Percentiles rank a stretch among this genome's conserved stretches.
Evolutionary conservation across 2,888 invertebrate species (phyloP).

Genomic region (Archips xylosteana): DNA sequence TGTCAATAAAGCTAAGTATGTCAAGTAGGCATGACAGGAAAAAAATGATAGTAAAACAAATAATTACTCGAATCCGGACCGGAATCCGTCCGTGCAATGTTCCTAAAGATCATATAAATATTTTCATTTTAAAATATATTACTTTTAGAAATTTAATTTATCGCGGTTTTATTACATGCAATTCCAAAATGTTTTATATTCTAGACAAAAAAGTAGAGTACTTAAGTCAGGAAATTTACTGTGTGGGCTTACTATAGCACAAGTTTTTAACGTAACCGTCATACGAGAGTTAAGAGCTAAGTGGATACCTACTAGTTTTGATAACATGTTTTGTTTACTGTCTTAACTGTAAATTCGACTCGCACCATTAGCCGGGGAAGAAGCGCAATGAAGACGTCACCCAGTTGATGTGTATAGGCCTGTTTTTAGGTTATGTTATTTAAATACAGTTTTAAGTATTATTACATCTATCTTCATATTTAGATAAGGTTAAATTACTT

Average conservation of each 20-base stretch:
- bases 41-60: too few relatives aligned
- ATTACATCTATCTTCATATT: not conserved
- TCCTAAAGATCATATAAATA: too few relatives aligned
- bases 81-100: too few relatives aligned
- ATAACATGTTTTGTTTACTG: slow-evolving; percentile 42
- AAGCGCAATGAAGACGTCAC: slow-evolving; percentile 38
- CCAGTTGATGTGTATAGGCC: slow-evolving; percentile 23
- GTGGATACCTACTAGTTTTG: slow-evolving; percentile 29
- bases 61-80: too few relatives aligned
- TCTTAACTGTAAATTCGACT: slow-evolving; percentile 40
- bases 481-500: not conserved
- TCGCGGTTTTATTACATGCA: too few relatives aligned
- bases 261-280: slow-evolving; percentile 25
- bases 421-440: slow-evolving; percentile 38
- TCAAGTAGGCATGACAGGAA: too few relatives aligned
- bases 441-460: not conserved
- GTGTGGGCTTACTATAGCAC: not conserved
- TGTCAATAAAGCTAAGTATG: too few relatives aligned
- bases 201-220: too few relatives aligned
- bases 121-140: too few relatives aligned
- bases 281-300: not conserved
- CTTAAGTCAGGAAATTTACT: not conserved
- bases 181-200: too few relatives aligned
- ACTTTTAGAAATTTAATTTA: too few relatives aligned
- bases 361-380: slow-evolving; percentile 36